Conservation (phyloP, 2,113 vertebrate genomes). For the Apteryx owenii region DNA sequence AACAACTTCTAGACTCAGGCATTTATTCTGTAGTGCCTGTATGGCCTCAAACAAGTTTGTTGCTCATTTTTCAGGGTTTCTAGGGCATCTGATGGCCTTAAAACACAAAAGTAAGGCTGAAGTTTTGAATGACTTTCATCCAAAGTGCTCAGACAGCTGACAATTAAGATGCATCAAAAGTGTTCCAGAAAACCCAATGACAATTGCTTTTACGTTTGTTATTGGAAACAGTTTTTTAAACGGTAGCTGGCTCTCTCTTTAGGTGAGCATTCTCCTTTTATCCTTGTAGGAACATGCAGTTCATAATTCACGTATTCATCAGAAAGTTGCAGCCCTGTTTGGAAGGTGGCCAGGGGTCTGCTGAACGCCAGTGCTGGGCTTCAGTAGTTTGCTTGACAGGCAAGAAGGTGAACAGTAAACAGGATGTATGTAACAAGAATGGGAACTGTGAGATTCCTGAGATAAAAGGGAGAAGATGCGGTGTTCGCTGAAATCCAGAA, state of each 20-base stretch:
- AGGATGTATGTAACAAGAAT: accelerated
- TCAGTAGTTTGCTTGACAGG: not conserved
- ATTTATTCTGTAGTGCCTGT: not conserved
- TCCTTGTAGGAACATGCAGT: not conserved
- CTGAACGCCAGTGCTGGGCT: not conserved
- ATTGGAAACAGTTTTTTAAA: not conserved
- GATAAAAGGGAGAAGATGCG: not conserved
- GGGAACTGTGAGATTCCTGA: not conserved
- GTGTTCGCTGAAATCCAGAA: not conserved
- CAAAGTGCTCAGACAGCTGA: not conserved
- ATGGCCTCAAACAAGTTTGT: not conserved
- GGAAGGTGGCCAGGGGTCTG: not conserved
- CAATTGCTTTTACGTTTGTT: not conserved
- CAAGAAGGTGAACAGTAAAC: not conserved
- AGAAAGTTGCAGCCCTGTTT: not conserved
- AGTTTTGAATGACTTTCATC: not conserved
- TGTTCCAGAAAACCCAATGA: not conserved
- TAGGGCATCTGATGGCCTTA: not conserved
- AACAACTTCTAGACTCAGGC: not conserved
- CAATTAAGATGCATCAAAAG: not conserved
- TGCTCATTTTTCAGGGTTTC: not conserved
- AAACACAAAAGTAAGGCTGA: not conserved
- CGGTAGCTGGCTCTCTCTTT: not conserved
- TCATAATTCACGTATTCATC: not conserved
- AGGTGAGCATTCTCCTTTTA: not conserved